phyloP scores from a whole-genome alignment of 2,888 invertebrate genomes.

The Limnephilus rhombicus region DNA sequence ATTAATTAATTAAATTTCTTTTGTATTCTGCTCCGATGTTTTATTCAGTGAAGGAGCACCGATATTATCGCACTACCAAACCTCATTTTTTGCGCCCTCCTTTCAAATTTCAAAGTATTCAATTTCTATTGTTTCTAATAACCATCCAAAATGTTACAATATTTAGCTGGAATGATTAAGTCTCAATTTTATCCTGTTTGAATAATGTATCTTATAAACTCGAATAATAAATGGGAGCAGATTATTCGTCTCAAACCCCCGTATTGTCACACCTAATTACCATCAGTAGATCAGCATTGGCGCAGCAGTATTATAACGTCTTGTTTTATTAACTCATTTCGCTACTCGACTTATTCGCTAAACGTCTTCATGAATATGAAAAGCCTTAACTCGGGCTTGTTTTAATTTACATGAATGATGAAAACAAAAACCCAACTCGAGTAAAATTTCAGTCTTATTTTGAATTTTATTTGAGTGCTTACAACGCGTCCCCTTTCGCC shows the following conservation, averaged over 20 bases:
- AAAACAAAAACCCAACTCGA: conserved; percentile 53
- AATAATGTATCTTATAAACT: not conserved
- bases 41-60: too few relatives aligned
- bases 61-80: too few relatives aligned
- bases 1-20: too few relatives aligned
- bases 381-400: conserved; percentile 45
- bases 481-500: conserved; percentile 1
- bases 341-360: conserved; percentile 44
- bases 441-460: conserved; percentile 55
- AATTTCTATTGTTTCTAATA: not conserved
- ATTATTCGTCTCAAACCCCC: not conserved
- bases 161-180: not conserved
- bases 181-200: not conserved
- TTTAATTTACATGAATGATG: conserved; percentile 61
- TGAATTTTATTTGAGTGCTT: conserved; percentile 56
- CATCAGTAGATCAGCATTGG: conserved; percentile 24
- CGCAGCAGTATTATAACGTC: not conserved
- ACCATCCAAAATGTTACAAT: not conserved
- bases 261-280: conserved; percentile 13
- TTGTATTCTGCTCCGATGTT: too few relatives aligned
- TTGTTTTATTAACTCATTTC: conserved; percentile 50
- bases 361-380: conserved; percentile 60
- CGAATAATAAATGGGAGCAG: not conserved
- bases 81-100: too few relatives aligned
- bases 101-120: too few relatives aligned